These are phyloP conservation scores for Lethocerus indicus DNA, from an alignment of 1,140 invertebrate genomes.

Conservation along the genomic window DNA sequence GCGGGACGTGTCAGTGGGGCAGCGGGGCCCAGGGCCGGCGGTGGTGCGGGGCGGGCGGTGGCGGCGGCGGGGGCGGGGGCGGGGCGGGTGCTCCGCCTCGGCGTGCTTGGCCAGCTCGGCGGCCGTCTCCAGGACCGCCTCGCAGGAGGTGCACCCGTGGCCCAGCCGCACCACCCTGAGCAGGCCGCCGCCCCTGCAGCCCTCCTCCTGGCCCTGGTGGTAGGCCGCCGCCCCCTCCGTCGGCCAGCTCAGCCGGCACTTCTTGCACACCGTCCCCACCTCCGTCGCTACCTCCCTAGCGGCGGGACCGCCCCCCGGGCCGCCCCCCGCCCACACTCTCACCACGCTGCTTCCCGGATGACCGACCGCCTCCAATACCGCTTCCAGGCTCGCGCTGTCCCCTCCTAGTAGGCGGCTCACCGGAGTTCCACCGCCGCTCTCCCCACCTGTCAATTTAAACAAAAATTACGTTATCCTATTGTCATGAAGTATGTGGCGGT, in stretches of 20 bases:
- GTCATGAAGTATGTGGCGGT: no score
- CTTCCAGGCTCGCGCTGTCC: slow-evolving; percentile 30
- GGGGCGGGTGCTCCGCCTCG: slow-evolving; percentile 23
- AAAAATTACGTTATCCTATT: no score
- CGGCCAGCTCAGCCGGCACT: slow-evolving; percentile 64
- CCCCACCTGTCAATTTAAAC: neutral
- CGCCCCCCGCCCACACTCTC: neutral
- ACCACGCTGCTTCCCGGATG: slow-evolving; percentile 1
- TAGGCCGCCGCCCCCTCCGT: slow-evolving; percentile 27
- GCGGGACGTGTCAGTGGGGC: no score
- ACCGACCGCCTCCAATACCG: slow-evolving; percentile 26
- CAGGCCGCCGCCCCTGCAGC: slow-evolving; percentile 30
- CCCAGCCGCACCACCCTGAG: slow-evolving; percentile 46
- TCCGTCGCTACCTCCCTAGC: slow-evolving; percentile 21
- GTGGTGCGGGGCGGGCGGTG: slow-evolving; percentile 23
- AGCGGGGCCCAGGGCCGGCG: slow-evolving; percentile 22
- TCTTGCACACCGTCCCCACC: slow-evolving; percentile 53
- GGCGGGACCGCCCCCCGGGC: neutral
- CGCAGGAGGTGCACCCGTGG: slow-evolving; percentile 52
- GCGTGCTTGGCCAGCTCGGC: slow-evolving; percentile 40
- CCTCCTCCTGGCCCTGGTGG: slow-evolving; percentile 27
- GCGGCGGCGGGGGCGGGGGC: slow-evolving; percentile 40
- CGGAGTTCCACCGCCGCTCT: slow-evolving; percentile 8
- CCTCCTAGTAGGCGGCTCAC: slow-evolving; percentile 30
- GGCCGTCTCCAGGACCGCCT: slow-evolving; percentile 36